Evolutionary conservation across 1,140 invertebrate genomes (phyloP).

Genomic region (Ceratina japonica): DNA sequence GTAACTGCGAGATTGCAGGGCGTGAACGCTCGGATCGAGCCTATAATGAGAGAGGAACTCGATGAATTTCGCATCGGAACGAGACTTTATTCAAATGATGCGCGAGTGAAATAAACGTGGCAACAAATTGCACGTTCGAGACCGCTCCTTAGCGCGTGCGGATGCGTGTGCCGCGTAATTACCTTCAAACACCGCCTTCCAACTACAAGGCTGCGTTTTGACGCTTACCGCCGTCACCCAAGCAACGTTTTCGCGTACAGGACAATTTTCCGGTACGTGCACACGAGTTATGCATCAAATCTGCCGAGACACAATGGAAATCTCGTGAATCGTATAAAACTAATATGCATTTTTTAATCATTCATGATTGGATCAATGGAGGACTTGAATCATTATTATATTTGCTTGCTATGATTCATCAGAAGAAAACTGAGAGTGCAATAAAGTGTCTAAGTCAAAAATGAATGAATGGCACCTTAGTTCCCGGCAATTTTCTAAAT

Average conservation of each 20-base stretch:
- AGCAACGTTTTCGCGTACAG: not conserved
- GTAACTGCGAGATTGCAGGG: not conserved
- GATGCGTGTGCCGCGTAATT: not conserved
- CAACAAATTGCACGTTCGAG: not conserved
- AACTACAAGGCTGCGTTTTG: not conserved
- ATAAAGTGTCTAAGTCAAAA: too few relatives aligned
- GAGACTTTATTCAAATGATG: not conserved
- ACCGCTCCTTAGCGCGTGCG: not conserved
- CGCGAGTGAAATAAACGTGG: not conserved
- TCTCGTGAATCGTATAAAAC: too few relatives aligned
- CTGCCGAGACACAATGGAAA: too few relatives aligned
- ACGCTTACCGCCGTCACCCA: not conserved
- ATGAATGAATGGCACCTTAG: not conserved
- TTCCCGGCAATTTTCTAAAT: too few relatives aligned
- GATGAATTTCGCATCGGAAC: not conserved
- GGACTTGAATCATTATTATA: too few relatives aligned
- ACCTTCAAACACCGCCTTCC: not conserved
- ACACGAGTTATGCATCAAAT: conserved; percentile 7
- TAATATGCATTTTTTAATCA: too few relatives aligned
- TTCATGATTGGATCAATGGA: not conserved
- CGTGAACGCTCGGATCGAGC: not conserved
- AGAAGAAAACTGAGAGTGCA: too few relatives aligned
- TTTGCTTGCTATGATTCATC: too few relatives aligned
- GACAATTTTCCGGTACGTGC: not conserved
- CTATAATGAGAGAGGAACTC: not conserved